Percentiles rank a stretch among this genome's conserved stretches.
Evolutionary conservation across 2,113 vertebrate species (phyloP).

Genomic region (Struthidea cinerea): DNA sequence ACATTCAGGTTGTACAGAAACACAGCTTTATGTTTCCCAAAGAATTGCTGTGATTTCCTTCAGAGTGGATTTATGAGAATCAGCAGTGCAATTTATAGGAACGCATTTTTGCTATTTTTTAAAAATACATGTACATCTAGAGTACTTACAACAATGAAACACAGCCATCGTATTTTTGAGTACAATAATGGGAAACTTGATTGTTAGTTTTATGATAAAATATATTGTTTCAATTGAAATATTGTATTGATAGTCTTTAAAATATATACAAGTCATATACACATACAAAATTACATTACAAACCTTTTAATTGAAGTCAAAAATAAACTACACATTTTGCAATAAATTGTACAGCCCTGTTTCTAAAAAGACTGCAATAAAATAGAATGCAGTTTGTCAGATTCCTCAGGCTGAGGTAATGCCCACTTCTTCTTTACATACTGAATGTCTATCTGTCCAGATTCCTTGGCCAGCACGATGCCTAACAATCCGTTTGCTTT

Average conservation of each 20-base stretch:
- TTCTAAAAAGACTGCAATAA: constrained; percentile 51
- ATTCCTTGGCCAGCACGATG: constrained; percentile 79
- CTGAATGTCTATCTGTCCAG: constrained; percentile 85
- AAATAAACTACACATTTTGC: not conserved
- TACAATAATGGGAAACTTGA: not conserved
- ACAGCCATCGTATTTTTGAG: not conserved
- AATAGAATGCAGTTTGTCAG: constrained; percentile 69
- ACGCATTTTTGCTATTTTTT: not conserved
- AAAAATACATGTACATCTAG: not conserved
- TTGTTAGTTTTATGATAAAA: constrained; percentile 23
- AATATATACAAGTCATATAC: not conserved
- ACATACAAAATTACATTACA: not conserved
- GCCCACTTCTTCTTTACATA: constrained; percentile 79
- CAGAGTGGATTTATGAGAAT: not conserved
- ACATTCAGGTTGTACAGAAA: not conserved
- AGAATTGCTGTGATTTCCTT: not conserved
- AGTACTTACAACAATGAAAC: not conserved
- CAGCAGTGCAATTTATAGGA: not conserved
- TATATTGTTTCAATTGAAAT: not conserved
- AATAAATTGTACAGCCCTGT: not conserved
- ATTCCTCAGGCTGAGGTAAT: constrained; percentile 65
- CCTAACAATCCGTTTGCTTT: constrained; percentile 79
- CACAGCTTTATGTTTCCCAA: not conserved
- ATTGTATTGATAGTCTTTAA: not conserved
- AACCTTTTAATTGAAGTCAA: not conserved